These are phyloP conservation scores for Battus philenor DNA, from an alignment of 1,140 invertebrate genomes.

Conservation along the genomic window DNA sequence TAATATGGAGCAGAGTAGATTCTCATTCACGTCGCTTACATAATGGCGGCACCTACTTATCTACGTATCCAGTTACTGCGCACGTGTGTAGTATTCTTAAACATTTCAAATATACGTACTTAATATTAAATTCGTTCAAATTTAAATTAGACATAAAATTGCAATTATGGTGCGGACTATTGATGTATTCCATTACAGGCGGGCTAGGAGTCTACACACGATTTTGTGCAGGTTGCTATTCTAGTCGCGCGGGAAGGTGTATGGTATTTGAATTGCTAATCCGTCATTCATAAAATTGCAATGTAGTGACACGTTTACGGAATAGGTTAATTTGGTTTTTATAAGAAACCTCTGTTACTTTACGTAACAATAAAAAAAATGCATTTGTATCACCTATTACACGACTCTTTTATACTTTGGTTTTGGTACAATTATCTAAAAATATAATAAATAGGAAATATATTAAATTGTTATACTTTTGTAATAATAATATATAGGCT, in stretches of 20 bases:
- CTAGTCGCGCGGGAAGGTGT: slow-evolving; percentile 3
- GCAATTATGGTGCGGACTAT: not conserved
- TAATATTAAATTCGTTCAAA: no score
- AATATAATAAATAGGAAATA: no score
- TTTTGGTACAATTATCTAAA: no score
- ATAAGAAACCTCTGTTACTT: no score
- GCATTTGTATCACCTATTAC: no score
- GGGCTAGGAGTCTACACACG: no score
- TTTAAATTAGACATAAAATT: not conserved
- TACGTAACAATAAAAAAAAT: no score
- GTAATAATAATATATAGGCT: no score
- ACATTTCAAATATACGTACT: not conserved
- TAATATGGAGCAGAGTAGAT: slow-evolving; percentile 11
- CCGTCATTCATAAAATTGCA: slow-evolving; percentile 13
- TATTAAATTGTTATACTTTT: no score
- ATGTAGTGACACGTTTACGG: not conserved
- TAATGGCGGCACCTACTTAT: slow-evolving; percentile 10
- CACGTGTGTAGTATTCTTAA: slow-evolving; percentile 9
- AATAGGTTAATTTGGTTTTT: not conserved
- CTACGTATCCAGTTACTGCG: slow-evolving; percentile 1
- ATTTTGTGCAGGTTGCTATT: slow-evolving; percentile 12
- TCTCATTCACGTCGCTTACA: slow-evolving; percentile 14
- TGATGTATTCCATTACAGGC: slow-evolving; percentile 4
- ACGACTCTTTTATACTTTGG: no score
- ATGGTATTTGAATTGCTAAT: slow-evolving; percentile 15